Evolutionary conservation across 2,797 vertebrate species (phyloP), one percentile per base, ranked within the genome.

Genomic region (Carcharodon carcharias): DNA sequence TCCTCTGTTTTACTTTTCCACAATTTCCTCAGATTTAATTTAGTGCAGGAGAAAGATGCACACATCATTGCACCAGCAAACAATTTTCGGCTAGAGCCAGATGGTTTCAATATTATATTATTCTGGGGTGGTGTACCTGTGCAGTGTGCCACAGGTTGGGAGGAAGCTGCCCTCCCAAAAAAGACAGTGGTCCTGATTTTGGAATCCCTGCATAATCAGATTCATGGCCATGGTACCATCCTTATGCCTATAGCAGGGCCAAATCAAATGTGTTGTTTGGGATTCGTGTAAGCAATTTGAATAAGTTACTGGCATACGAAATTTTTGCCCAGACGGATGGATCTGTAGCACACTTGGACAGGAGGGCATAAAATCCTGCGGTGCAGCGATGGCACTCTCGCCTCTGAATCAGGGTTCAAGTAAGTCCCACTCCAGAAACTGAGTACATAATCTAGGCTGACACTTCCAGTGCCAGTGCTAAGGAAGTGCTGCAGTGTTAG

Each of bases 231-330:
- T 96, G 92, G 45, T 50, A 50, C 45, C 45, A 50, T 50, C 0
- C 73, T 69, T 96, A 3, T 69, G 23, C 67, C 21, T 18, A 69
- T 69, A 4, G 67, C 67, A 69, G 67, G 67, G 67, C 67, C 67
- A 69, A 69, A 69, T 16, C 67, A 69, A 69, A 69, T 69, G 67
- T 18, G 4, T 3, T 71, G 23, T 23, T 73, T 61, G 28, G 91
- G 95, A 93, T n/a, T 67, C 6, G 80, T 50, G 96, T 96, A 97
- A 97, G 97, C 97, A 26, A 9, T 54, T 54, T 54, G 85, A 88
- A 88, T 56, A 54, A 50, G 50, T 21, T 7, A 26, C 9, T 11
- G 40, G 3, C 40, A 45, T 1, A 45, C 31, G 50, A 31, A 87
- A 23, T 5, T 1, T 23, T 50, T 87, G 82, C 82, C 45, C 45